phyloP scores from a whole-genome alignment of 2,888 invertebrate genomes.

The Standfussiana lucernea region DNA sequence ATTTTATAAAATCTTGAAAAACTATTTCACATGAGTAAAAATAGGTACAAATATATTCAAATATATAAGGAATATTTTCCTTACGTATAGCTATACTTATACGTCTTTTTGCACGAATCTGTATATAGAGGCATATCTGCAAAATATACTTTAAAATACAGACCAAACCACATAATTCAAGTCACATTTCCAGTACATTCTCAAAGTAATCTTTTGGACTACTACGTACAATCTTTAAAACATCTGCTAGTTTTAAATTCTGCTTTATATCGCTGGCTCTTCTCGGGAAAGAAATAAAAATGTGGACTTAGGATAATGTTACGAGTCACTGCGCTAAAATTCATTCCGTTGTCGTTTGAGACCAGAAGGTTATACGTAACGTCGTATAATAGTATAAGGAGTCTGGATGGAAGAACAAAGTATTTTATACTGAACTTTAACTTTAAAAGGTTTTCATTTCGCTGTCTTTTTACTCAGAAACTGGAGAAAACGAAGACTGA shows the following conservation, averaged over 20 bases:
- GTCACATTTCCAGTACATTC: constrained; percentile 44
- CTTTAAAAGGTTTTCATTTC: neutral
- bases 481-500: neutral
- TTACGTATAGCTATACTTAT: neutral
- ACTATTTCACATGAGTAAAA: neutral
- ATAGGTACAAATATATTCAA: neutral
- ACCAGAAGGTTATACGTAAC: constrained; percentile 14
- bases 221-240: constrained; percentile 49
- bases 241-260: constrained; percentile 51
- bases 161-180: neutral
- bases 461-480: neutral
- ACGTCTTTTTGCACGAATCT: too few relatives aligned
- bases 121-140: neutral
- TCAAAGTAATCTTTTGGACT: constrained; percentile 31
- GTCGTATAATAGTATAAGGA: constrained; percentile 4
- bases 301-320: constrained; percentile 50
- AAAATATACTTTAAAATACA: neutral
- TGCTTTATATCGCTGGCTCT: neutral
- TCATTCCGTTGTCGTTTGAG: constrained; percentile 39
- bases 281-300: constrained; percentile 48
- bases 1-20: neutral
- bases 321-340: constrained; percentile 40
- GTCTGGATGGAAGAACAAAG: neutral
- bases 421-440: constrained; percentile 24
- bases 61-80: neutral